These are phyloP conservation scores for Albula goreensis DNA, from an alignment of 2,113 vertebrate genomes.

Conservation along the genomic window DNA sequence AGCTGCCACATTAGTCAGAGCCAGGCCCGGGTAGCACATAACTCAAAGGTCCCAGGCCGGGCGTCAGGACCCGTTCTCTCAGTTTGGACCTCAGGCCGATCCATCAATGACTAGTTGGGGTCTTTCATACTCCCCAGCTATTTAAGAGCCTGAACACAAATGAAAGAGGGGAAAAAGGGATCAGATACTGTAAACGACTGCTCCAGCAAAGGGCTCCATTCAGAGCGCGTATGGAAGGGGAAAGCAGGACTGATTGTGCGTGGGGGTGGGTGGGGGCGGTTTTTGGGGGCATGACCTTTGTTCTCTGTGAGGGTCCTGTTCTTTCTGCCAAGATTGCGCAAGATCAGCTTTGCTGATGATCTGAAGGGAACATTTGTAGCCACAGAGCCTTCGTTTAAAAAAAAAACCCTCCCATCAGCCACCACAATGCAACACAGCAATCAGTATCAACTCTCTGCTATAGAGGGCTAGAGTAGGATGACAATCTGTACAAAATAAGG, in stretches of 20 bases:
- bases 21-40: constrained; percentile 46
- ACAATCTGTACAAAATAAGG: background rate
- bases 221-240: constrained; percentile 18
- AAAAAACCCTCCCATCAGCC: background rate
- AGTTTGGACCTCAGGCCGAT: constrained; percentile 53
- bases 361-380: constrained; percentile 16
- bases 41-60: constrained; percentile 37
- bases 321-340: constrained; percentile 28
- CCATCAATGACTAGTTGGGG: constrained; percentile 66
- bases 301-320: constrained; percentile 34
- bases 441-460: background rate
- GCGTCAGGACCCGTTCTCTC: constrained; percentile 38
- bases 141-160: constrained; percentile 39
- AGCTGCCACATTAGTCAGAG: constrained; percentile 60
- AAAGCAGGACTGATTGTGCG: constrained; percentile 17
- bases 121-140: constrained; percentile 46
- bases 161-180: constrained; percentile 41
- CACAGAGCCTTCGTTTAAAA: constrained; percentile 5
- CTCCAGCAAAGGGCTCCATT: constrained; percentile 36
- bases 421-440: background rate
- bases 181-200: constrained; percentile 46
- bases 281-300: constrained; percentile 30
- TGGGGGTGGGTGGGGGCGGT: constrained; percentile 5
- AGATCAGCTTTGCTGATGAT: constrained; percentile 21
- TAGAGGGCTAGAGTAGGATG: background rate